These are phyloP conservation scores for Calephelis virginiensis DNA, from an alignment of 1,140 invertebrate species.

Conservation along the genomic window DNA sequence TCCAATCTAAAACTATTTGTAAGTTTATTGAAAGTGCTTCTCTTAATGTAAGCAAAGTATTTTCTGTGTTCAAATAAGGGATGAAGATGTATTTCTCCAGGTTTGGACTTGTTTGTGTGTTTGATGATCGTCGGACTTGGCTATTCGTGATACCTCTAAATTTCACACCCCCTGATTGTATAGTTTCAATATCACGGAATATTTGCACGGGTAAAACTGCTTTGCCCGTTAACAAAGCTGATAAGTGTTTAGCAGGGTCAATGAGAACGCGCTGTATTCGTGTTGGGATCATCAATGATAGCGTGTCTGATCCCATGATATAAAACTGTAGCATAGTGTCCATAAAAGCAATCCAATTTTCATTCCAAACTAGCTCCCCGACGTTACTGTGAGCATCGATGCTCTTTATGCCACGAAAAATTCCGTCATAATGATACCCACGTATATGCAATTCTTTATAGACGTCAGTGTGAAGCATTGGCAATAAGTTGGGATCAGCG, in stretches of 20 bases:
- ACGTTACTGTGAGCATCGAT: constrained; percentile 82
- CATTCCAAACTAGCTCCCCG: constrained; percentile 88
- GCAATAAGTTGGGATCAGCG: constrained; percentile 72
- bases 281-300: constrained; percentile 92
- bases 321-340: constrained; percentile 97
- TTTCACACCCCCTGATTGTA: constrained; percentile 92
- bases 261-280: constrained; percentile 89
- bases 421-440: constrained; percentile 95
- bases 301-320: constrained; percentile 86
- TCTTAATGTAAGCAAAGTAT: constrained; percentile 80
- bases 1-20: constrained; percentile 90
- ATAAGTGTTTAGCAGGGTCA: constrained; percentile 85
- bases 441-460: constrained; percentile 96
- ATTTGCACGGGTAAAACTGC: constrained; percentile 82
- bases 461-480: constrained; percentile 86
- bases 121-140: constrained; percentile 89
- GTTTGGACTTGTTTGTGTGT: constrained; percentile 86
- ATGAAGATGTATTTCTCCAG: constrained; percentile 91
- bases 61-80: constrained; percentile 86
- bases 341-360: constrained; percentile 95
- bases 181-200: constrained; percentile 87
- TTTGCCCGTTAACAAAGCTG: constrained; percentile 71
- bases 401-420: constrained; percentile 89
- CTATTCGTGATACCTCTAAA: constrained; percentile 94
- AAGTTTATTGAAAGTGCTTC: constrained; percentile 83